These are phyloP conservation scores for Ferrisia virgata DNA, from an alignment of 2,888 invertebrate genomes.

Conservation along the genomic window DNA sequence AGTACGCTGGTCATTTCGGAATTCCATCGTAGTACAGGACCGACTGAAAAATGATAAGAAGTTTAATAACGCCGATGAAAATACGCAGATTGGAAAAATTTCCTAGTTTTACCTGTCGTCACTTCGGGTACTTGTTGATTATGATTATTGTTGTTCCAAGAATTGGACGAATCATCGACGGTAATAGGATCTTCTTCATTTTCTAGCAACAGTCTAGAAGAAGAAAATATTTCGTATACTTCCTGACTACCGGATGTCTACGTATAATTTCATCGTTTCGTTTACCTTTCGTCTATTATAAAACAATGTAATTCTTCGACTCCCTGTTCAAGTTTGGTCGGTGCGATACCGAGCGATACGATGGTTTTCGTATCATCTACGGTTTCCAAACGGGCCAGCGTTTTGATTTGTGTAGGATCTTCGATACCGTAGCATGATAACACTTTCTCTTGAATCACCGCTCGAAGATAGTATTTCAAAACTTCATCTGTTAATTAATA, in stretches of 20 bases:
- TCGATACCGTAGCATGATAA: not conserved
- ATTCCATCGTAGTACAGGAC: constrained; percentile 47
- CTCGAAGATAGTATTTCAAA: constrained; percentile 27
- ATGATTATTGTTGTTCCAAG: not conserved
- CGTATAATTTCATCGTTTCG: too few species aligned
- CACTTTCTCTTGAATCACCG: constrained; percentile 34
- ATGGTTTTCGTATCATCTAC: constrained; percentile 6
- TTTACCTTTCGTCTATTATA: constrained; percentile 44
- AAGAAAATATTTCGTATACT: not conserved
- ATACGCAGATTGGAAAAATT: not conserved
- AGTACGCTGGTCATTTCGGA: constrained; percentile 47
- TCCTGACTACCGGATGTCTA: too few species aligned
- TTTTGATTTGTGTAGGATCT: constrained; percentile 5
- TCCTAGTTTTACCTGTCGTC: not conserved
- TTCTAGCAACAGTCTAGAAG: not conserved
- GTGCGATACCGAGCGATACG: constrained; percentile 29
- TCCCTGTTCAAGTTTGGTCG: constrained; percentile 39
- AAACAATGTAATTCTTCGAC: constrained; percentile 47
- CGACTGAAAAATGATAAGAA: too few species aligned
- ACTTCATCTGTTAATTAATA: not conserved
- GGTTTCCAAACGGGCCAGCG: not conserved
- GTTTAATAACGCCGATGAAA: not conserved
- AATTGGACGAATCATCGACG: not conserved
- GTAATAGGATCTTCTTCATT: not conserved
- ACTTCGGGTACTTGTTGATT: constrained; percentile 28